phyloP scores from a whole-genome alignment of 2,797 vertebrate species.

The Chelon auratus region DNA sequence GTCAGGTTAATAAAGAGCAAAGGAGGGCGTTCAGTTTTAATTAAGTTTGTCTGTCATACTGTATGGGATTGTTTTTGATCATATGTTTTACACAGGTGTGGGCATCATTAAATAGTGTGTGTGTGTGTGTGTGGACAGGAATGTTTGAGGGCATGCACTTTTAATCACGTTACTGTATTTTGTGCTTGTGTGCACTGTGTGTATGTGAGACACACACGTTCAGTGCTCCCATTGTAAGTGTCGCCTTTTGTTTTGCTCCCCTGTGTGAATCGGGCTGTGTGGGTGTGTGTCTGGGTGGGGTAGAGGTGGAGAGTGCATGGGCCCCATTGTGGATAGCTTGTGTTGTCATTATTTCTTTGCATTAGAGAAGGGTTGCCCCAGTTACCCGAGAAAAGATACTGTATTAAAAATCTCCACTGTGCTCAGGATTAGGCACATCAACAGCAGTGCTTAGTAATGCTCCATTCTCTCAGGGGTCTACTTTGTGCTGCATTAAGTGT shows the following conservation, averaged over 20 bases:
- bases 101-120: constrained; percentile 3
- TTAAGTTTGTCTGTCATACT: constrained; percentile 20
- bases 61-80: constrained; percentile 23
- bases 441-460: constrained; percentile 60
- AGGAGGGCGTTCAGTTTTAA: constrained; percentile 41
- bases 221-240: constrained; percentile 34
- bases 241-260: constrained; percentile 52
- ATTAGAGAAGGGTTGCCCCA: constrained; percentile 55
- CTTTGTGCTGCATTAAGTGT: constrained; percentile 59
- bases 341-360: constrained; percentile 63
- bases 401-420: constrained; percentile 49
- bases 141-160: constrained; percentile 44
- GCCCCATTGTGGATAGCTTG: constrained; percentile 53
- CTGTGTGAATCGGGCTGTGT: constrained; percentile 30
- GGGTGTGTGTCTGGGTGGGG: constrained; percentile 16
- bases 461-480: constrained; percentile 53
- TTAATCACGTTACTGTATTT: constrained; percentile 38
- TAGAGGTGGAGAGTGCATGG: constrained; percentile 43
- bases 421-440: constrained; percentile 59
- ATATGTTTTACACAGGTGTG: constrained; percentile 13
- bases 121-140: background rate
- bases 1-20: constrained; percentile 32
- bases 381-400: constrained; percentile 53
- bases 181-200: constrained; percentile 10
- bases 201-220: background rate